phyloP scores from a whole-genome alignment of 2,888 invertebrate genomes.

The Podotricha telesiphe region DNA sequence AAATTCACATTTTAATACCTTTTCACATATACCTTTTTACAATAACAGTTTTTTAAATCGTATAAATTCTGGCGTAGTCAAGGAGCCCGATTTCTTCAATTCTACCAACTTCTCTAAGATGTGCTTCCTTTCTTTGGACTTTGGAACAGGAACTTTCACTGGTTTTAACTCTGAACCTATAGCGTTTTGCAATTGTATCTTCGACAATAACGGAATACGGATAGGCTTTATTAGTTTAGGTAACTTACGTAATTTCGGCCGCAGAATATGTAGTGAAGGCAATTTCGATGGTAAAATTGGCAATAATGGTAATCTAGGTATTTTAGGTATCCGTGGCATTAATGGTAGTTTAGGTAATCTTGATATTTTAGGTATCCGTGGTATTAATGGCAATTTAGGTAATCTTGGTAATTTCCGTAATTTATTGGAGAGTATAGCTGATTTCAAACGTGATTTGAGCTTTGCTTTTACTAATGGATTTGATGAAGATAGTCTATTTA shows the following conservation, averaged over 20 bases:
- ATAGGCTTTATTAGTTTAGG: conserved; percentile 52
- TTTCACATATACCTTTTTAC: neutral
- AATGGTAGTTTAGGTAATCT: conserved; percentile 41
- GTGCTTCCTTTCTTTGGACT: conserved; percentile 12
- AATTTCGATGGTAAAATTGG: conserved; percentile 43
- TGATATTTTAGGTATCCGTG: conserved; percentile 42
- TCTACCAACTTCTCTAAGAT: conserved; percentile 55
- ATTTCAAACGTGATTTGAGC: conserved; percentile 17
- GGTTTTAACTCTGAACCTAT: conserved; percentile 52
- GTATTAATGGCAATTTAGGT: conserved; percentile 45
- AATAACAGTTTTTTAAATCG: conserved; percentile 57
- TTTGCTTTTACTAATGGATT: conserved; percentile 48
- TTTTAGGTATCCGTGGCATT: conserved; percentile 44
- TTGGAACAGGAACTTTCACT: conserved; percentile 41
- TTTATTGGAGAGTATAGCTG: conserved; percentile 35
- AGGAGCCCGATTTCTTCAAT: conserved; percentile 56
- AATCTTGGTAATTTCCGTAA: conserved; percentile 43
- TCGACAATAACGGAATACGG: conserved; percentile 47
- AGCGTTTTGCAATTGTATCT: conserved; percentile 50
- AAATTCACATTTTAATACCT: too few relatives aligned
- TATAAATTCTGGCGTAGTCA: conserved; percentile 58
- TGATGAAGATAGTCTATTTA: conserved; percentile 34
- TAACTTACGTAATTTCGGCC: conserved; percentile 42
- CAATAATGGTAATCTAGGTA: conserved; percentile 47
- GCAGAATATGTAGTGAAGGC: conserved; percentile 37